A percentile compares a stretch with the other conserved stretches of the same genome.
These are phyloP conservation scores for Beris morrisii DNA, from an alignment of 2,888 invertebrate genomes.

Conservation along the genomic window DNA sequence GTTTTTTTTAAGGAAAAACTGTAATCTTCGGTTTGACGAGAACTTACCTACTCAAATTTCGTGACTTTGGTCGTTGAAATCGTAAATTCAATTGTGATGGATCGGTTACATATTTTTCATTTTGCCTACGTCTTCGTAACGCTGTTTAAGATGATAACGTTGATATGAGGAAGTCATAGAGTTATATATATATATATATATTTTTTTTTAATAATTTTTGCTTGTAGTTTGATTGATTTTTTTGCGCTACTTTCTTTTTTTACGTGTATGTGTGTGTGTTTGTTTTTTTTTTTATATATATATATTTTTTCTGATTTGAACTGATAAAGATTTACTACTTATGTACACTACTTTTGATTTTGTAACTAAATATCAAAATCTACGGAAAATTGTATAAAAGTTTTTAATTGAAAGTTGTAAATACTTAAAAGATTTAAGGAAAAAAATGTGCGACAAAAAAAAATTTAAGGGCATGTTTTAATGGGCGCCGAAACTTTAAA, in stretches of 20 bases:
- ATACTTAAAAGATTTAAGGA: background rate
- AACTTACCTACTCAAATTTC: slow-evolving; percentile 51
- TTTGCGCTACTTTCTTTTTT: background rate
- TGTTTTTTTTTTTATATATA: background rate
- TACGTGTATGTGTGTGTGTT: background rate
- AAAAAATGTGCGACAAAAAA: too few species aligned
- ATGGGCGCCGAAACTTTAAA: too few species aligned
- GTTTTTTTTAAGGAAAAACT: too few species aligned
- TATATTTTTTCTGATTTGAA: background rate
- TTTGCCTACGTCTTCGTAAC: slow-evolving; percentile 72
- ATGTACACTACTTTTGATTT: slow-evolving; percentile 19
- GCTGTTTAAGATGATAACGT: slow-evolving; percentile 57
- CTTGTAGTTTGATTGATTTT: slow-evolving; percentile 6
- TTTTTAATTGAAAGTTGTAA: slow-evolving; percentile 8
- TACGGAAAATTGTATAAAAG: slow-evolving; percentile 20
- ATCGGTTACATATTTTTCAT: slow-evolving; percentile 84
- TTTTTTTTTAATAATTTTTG: slow-evolving; percentile 24
- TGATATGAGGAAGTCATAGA: slow-evolving; percentile 3
- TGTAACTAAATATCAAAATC: slow-evolving; percentile 25
- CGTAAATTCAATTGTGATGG: slow-evolving; percentile 79
- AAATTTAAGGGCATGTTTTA: slow-evolving; percentile 1
- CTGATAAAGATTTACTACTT: slow-evolving; percentile 15
- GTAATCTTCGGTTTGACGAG: too few species aligned
- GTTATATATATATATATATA: slow-evolving; percentile 16
- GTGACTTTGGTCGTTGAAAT: slow-evolving; percentile 71